Evolutionary conservation across 2,888 invertebrate genomes (phyloP).

Genomic region (Andrena bucephala): DNA sequence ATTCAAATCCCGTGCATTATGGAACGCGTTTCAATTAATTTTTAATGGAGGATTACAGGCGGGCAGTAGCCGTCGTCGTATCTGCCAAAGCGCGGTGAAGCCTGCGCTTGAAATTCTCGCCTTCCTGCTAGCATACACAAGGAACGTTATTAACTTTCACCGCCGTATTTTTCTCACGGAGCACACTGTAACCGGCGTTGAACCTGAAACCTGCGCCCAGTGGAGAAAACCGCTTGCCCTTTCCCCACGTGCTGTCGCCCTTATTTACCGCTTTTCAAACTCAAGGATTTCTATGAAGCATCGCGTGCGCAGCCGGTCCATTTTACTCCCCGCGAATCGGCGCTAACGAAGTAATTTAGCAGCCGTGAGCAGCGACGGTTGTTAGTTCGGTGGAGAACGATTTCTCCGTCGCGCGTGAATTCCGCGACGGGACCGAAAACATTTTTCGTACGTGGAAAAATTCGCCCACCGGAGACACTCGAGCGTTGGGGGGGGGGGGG

Average conservation of each 20-base stretch:
- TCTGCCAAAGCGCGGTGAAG: conserved; percentile 10
- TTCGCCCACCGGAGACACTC: background rate
- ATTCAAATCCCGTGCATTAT: conserved; percentile 49
- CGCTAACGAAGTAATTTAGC: background rate
- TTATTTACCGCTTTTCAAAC: background rate
- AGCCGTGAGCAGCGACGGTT: background rate
- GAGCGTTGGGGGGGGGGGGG: too few species aligned
- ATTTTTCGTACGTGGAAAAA: conserved; percentile 6
- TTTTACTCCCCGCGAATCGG: background rate
- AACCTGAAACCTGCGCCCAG: background rate
- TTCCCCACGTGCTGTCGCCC: background rate
- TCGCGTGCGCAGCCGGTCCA: background rate
- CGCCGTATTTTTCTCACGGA: background rate
- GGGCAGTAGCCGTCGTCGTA: background rate
- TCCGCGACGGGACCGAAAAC: background rate
- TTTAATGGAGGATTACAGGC: conserved; percentile 47
- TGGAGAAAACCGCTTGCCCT: background rate
- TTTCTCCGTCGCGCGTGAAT: background rate
- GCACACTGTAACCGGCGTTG: background rate
- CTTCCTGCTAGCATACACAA: conserved; percentile 16
- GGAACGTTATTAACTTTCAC: conserved; percentile 26
- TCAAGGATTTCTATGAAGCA: background rate
- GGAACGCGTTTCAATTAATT: conserved; percentile 51
- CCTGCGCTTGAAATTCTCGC: conserved; percentile 12
- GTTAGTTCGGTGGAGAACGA: background rate